These are phyloP conservation scores for Cliona cf. orientalis DNA, from an alignment of 37 sponge, comb jelly and placozoan species.

Conservation along the genomic window DNA sequence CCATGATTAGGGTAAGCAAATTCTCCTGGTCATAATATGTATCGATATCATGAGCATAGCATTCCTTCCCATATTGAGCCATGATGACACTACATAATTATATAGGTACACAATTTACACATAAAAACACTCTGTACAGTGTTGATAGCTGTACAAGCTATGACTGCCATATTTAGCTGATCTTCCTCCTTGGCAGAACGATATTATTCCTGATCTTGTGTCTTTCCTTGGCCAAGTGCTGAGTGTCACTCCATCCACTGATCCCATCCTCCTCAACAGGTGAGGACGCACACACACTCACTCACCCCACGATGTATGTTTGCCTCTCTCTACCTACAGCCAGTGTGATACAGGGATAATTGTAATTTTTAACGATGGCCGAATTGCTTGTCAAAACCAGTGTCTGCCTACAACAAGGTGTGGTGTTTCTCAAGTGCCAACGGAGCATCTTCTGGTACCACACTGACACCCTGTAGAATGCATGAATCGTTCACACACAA, in stretches of 20 bases:
- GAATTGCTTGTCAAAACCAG: not conserved
- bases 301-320: not conserved
- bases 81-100: too few relatives aligned
- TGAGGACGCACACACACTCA: not conserved
- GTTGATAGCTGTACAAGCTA: not conserved
- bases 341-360: not conserved
- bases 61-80: too few relatives aligned
- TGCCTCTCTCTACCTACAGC: not conserved
- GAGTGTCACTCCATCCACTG: not conserved
- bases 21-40: not conserved
- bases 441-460: constrained; percentile 44
- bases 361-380: not conserved
- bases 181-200: not conserved
- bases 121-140: not conserved
- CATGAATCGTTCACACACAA: too few relatives aligned
- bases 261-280: constrained; percentile 25
- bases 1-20: constrained; percentile 1
- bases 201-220: constrained; percentile 5
- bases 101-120: too few relatives aligned
- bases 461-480: not conserved
- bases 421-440: constrained; percentile 37
- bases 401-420: constrained; percentile 37
- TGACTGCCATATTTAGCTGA: too few relatives aligned
- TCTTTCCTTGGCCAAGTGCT: not conserved
- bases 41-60: not conserved